These are phyloP conservation scores for Prenolepis imparis DNA, from an alignment of 2,888 invertebrate species.

Conservation along the genomic window DNA sequence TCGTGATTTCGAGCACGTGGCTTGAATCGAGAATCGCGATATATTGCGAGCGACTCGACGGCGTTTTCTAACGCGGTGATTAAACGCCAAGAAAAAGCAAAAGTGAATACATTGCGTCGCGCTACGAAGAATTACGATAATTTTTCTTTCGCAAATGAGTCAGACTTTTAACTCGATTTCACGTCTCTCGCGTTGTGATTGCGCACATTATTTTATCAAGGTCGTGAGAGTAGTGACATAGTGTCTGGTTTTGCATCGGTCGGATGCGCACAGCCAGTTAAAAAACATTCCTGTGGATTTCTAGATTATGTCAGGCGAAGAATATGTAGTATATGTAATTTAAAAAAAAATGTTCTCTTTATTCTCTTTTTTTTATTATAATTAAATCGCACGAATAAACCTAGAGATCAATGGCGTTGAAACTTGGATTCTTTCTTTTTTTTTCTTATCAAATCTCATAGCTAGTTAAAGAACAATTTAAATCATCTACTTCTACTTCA, in stretches of 20 bases:
- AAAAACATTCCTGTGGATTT: neutral
- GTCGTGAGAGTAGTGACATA: constrained; percentile 23
- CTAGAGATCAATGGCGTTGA: neutral
- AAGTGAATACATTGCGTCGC: no score
- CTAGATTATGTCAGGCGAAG: neutral
- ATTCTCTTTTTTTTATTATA: neutral
- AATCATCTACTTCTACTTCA: neutral
- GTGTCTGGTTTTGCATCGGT: neutral
- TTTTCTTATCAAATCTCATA: neutral
- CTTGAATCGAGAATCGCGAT: constrained; percentile 38
- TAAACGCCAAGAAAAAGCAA: constrained; percentile 6
- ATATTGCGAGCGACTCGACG: neutral
- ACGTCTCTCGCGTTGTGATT: neutral
- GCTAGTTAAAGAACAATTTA: neutral
- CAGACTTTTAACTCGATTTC: neutral
- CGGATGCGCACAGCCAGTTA: neutral
- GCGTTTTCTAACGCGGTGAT: constrained; percentile 14
- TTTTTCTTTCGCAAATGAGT: neutral
- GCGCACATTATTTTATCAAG: constrained; percentile 27
- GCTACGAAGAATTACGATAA: neutral
- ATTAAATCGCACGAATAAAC: neutral
- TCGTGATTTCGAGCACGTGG: constrained; percentile 46
- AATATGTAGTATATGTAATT: neutral
- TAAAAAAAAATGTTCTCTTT: neutral
- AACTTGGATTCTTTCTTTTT: neutral